Conservation (phyloP, 2,888 invertebrate species). For the Eudemis profundana region DNA sequence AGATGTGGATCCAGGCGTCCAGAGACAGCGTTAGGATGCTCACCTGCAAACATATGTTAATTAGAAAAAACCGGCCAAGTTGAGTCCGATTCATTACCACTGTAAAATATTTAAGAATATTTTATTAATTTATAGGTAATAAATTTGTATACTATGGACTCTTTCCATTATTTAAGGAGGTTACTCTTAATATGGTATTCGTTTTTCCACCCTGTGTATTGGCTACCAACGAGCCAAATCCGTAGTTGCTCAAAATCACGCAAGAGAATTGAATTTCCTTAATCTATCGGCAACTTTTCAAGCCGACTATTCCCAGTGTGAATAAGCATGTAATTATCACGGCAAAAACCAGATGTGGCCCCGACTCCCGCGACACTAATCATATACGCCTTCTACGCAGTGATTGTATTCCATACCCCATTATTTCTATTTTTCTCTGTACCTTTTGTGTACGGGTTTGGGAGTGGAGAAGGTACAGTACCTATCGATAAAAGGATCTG, state of each 20-base stretch:
- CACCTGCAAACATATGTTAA: conserved; percentile 58
- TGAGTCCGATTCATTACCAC: too few species aligned
- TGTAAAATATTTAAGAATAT: too few species aligned
- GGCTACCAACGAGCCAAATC: too few species aligned
- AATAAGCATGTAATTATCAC: conserved; percentile 25
- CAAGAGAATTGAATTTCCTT: background rate
- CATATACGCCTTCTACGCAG: conserved; percentile 45
- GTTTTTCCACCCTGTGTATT: too few species aligned
- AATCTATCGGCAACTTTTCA: background rate
- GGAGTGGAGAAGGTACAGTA: conserved; percentile 11
- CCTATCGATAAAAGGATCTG: conserved; percentile 34
- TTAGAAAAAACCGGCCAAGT: too few species aligned
- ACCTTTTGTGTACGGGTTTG: conserved; percentile 29
- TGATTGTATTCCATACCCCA: conserved; percentile 37
- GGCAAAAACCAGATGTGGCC: conserved; percentile 1
- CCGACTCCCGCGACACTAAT: conserved; percentile 11
- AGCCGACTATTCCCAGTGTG: background rate
- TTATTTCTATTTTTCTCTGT: conserved; percentile 36
- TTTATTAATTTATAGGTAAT: too few species aligned
- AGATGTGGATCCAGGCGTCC: conserved; percentile 74
- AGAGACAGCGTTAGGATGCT: conserved; percentile 67
- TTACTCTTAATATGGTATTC: too few species aligned
- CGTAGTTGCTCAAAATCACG: background rate
- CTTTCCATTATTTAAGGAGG: too few species aligned
- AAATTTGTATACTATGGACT: too few species aligned